Conservation (phyloP, 2,797 vertebrate genomes). For the Mormyrops boulengeri region DNA sequence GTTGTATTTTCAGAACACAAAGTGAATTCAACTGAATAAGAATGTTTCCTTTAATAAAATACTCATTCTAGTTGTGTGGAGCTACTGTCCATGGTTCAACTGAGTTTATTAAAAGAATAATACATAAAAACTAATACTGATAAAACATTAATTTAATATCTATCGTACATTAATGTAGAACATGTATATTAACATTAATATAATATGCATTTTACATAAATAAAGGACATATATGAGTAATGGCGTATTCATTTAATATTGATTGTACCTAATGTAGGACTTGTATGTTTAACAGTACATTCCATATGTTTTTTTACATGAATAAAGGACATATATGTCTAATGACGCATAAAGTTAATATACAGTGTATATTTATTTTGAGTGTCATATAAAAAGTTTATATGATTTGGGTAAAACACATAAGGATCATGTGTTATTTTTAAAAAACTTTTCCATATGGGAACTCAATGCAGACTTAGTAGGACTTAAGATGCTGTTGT, state of each 20-base stretch:
- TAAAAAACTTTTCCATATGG: not conserved
- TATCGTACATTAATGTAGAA: not conserved
- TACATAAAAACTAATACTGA: not conserved
- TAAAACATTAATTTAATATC: not conserved
- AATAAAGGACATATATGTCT: not conserved
- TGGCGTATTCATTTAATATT: not conserved
- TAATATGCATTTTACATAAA: not conserved
- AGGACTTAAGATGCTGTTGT: not conserved
- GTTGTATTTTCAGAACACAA: not conserved
- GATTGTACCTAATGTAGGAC: not conserved
- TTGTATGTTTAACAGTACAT: not conserved
- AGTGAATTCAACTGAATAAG: not conserved
- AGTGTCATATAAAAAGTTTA: not conserved
- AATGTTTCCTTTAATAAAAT: not conserved
- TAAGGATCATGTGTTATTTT: not conserved
- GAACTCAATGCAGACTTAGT: not conserved
- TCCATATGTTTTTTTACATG: not conserved
- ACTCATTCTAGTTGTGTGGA: not conserved
- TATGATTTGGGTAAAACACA: not conserved
- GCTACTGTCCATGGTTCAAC: not conserved
- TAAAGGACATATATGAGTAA: not conserved
- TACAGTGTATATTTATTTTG: not conserved
- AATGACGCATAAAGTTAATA: not conserved
- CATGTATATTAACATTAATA: not conserved
- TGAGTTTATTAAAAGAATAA: not conserved